phyloP scores from a whole-genome alignment of 2,888 invertebrate species.

The Andrena minutula region DNA sequence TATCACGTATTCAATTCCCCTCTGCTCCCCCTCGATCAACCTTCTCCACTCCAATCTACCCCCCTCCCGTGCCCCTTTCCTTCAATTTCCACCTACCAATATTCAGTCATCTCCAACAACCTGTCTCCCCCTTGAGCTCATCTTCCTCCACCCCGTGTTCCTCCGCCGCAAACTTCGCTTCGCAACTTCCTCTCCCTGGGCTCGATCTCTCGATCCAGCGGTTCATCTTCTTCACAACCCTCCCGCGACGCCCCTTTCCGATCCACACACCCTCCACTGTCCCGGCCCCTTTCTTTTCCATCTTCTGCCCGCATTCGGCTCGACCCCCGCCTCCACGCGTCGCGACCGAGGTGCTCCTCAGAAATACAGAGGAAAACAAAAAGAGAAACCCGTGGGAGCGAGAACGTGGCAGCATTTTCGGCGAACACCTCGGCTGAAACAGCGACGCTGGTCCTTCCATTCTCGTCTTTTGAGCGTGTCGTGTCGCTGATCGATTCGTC shows the following conservation, averaged over 20 bases:
- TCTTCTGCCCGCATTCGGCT: slow-evolving; percentile 38
- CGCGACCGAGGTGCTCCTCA: neutral
- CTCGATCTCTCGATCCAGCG: slow-evolving; percentile 40
- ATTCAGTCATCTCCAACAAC: slow-evolving; percentile 28
- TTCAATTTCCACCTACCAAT: slow-evolving; percentile 27
- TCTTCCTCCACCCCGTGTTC: slow-evolving; percentile 11
- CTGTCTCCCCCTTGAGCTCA: slow-evolving; percentile 34
- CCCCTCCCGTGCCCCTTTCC: neutral
- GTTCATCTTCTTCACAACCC: slow-evolving; percentile 10
- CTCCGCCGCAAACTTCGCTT: slow-evolving; percentile 17
- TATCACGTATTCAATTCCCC: slow-evolving; percentile 23
- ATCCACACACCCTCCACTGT: neutral
- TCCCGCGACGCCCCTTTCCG: neutral
- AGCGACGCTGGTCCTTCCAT: neutral
- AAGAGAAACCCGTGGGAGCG: slow-evolving; percentile 28
- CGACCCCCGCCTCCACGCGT: slow-evolving; percentile 8
- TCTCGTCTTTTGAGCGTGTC: slow-evolving; percentile 7
- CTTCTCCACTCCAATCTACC: neutral
- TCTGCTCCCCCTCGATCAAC: neutral
- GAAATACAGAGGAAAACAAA: neutral
- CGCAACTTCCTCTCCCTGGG: slow-evolving; percentile 12
- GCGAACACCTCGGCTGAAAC: slow-evolving; percentile 29
- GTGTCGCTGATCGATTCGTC: slow-evolving; percentile 38
- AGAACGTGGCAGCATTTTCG: slow-evolving; percentile 35
- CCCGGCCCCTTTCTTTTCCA: slow-evolving; percentile 13